Conservation (phyloP, 2,888 invertebrate species). For the Hemicrepidius hirtus region DNA sequence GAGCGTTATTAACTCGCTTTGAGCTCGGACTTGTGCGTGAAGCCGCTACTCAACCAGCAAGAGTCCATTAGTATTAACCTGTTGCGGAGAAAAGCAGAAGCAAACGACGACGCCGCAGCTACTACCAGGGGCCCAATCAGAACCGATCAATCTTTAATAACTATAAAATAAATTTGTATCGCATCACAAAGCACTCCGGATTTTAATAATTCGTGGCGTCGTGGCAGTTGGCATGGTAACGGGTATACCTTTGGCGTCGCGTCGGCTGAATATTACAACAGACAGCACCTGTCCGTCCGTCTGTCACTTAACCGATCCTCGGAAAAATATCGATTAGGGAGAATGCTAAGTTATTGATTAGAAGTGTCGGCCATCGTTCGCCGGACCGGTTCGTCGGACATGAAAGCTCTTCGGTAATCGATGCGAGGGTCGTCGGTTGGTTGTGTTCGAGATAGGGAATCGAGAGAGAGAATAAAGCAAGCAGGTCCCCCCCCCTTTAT, state of each 20-base stretch:
- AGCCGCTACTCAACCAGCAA: conserved; percentile 44
- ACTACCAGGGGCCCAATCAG: not conserved
- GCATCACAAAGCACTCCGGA: conserved; percentile 47
- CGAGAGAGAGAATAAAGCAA: conserved; percentile 13
- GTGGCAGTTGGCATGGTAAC: conserved; percentile 54
- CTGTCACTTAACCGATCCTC: conserved; percentile 42
- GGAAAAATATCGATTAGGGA: conserved; percentile 51
- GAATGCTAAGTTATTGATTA: conserved; percentile 48
- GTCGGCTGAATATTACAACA: conserved; percentile 53
- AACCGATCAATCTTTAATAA: conserved; percentile 26
- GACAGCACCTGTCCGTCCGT: conserved; percentile 48
- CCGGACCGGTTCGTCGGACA: conserved; percentile 41
- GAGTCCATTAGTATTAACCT: conserved; percentile 52
- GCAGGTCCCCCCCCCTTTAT: conserved; percentile 11
- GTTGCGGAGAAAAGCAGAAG: conserved; percentile 39
- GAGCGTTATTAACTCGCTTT: conserved; percentile 52
- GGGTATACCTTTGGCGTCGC: conserved; percentile 47
- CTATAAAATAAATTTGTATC: conserved; percentile 36
- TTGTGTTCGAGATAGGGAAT: conserved; percentile 31
- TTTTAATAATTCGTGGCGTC: conserved; percentile 55
- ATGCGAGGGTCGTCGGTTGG: conserved; percentile 40
- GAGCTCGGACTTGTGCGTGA: conserved; percentile 48
- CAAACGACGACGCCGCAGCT: conserved; percentile 5
- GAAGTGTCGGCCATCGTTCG: conserved; percentile 40
- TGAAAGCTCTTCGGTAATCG: conserved; percentile 44